A percentile compares a stretch with the other conserved stretches of the same genome.
Evolutionary conservation across 2,113 vertebrate species (phyloP).

Genomic region (Colistium nudipinnis): DNA sequence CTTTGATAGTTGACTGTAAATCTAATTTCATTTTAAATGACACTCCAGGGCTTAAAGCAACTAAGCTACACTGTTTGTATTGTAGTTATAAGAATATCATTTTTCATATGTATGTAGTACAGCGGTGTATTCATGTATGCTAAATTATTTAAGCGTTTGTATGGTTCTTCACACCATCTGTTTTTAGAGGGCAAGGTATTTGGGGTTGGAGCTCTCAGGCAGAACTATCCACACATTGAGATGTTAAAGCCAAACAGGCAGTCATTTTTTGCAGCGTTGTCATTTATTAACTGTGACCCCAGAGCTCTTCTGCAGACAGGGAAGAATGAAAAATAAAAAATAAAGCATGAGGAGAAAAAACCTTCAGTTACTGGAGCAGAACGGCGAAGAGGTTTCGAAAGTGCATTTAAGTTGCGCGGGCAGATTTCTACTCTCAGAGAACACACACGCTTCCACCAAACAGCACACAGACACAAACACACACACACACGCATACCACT

Average conservation of each 20-base stretch:
- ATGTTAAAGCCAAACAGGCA: conserved; percentile 23
- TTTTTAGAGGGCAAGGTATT: background rate
- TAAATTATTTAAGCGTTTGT: background rate
- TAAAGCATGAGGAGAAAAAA: conserved; percentile 18
- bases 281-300: conserved; percentile 57
- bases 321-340: conserved; percentile 34
- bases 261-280: conserved; percentile 23
- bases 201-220: background rate
- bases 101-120: background rate
- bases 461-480: background rate
- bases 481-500: background rate
- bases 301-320: conserved; percentile 41
- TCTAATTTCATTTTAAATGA: conserved; percentile 60
- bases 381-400: conserved; percentile 54
- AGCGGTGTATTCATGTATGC: background rate
- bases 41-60: conserved; percentile 34
- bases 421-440: conserved; percentile 35
- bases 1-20: conserved; percentile 64
- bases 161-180: background rate
- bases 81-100: no score
- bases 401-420: conserved; percentile 68
- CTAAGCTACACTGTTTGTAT: conserved; percentile 46
- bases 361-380: conserved; percentile 65
- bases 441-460: conserved; percentile 9
- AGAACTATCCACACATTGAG: background rate